Conservation (phyloP, 2,797 vertebrate species). For the Graptemys geographica region DNA sequence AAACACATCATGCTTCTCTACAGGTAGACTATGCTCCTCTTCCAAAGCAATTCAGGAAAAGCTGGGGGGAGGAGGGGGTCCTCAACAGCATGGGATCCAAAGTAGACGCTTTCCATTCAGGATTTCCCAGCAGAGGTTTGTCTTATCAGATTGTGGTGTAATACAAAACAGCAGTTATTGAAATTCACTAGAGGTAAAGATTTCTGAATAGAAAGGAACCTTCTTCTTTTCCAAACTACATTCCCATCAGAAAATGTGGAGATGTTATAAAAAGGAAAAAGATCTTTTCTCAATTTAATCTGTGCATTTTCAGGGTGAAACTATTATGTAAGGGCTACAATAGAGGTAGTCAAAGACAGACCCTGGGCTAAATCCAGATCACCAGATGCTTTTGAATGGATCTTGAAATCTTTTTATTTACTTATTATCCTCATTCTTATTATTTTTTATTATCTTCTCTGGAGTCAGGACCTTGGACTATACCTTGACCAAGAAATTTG, state of each 20-base stretch:
- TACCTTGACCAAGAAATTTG: not conserved
- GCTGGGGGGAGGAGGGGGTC: not conserved
- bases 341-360: not conserved
- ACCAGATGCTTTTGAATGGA: not conserved
- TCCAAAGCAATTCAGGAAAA: not conserved
- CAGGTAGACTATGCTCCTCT: not conserved
- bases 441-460: not conserved
- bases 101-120: rapidly evolving
- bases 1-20: not conserved
- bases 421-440: not conserved
- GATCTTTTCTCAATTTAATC: not conserved
- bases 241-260: slow-evolving; percentile 40
- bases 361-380: not conserved
- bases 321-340: not conserved
- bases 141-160: not conserved
- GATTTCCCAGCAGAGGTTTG: slow-evolving; percentile 13
- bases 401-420: not conserved
- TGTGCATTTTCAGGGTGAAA: not conserved
- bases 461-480: not conserved
- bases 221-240: slow-evolving; percentile 18
- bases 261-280: slow-evolving; percentile 2
- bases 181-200: not conserved
- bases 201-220: not conserved
- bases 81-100: not conserved
- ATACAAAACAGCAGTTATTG: not conserved